Evolutionary conservation across 2,888 invertebrate genomes (phyloP).

Genomic region (Drosophila mimetica): DNA sequence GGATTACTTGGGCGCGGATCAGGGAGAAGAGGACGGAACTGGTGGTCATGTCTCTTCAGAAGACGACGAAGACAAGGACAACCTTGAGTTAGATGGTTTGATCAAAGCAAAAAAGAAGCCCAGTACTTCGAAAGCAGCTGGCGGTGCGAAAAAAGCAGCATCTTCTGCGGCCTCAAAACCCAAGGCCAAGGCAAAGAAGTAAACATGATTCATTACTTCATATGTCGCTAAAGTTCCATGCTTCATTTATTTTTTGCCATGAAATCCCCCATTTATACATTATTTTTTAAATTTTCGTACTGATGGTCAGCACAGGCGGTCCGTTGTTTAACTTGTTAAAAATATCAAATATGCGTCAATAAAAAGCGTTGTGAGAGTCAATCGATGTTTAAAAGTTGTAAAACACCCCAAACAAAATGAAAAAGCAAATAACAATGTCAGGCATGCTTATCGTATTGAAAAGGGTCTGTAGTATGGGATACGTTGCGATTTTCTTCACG

Average conservation of each 20-base stretch:
- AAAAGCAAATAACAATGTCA: background rate
- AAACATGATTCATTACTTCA: slow-evolving; percentile 4
- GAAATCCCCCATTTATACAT: background rate
- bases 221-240: too few species aligned
- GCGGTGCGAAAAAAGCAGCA: slow-evolving; percentile 58
- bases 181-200: slow-evolving; percentile 75
- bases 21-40: slow-evolving; percentile 81
- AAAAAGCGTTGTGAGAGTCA: background rate
- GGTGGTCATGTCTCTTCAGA: slow-evolving; percentile 78
- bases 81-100: slow-evolving; percentile 90
- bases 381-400: background rate
- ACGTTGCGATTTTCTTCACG: too few species aligned
- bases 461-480: too few species aligned
- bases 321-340: slow-evolving; percentile 4
- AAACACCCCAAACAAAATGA: background rate
- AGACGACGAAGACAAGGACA: slow-evolving; percentile 86
- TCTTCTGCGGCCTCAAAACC: slow-evolving; percentile 51
- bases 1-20: slow-evolving; percentile 83
- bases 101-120: slow-evolving; percentile 87
- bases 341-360: background rate
- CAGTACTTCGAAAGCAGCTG: slow-evolving; percentile 62
- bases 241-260: too few species aligned
- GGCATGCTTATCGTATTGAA: too few species aligned
- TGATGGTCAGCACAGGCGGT: background rate
- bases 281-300: background rate